A percentile compares a stretch with the other conserved stretches of the same genome.
Conservation (phyloP, 2,888 invertebrate species). For the Pandemis corylana region DNA sequence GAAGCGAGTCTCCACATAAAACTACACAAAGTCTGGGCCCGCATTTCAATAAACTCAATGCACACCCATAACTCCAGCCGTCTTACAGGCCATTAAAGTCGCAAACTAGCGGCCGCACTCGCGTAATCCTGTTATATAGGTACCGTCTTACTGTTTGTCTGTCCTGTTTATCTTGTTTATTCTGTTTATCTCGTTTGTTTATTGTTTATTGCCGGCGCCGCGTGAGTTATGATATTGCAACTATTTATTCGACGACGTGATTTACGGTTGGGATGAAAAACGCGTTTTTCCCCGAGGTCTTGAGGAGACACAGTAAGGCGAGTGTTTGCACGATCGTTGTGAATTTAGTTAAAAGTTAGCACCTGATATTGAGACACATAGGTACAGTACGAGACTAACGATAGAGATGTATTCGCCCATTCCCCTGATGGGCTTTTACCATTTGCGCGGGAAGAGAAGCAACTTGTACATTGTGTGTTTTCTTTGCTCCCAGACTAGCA, state of each 20-base stretch:
- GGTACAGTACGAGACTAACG: no score
- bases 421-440: no score
- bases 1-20: neutral
- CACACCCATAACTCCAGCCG: neutral
- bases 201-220: slow-evolving; percentile 6
- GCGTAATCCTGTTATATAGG: slow-evolving; percentile 11
- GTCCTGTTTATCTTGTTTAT: slow-evolving; percentile 18
- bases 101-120: slow-evolving; percentile 6
- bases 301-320: neutral
- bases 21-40: neutral
- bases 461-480: no score
- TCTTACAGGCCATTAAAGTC: slow-evolving; percentile 23
- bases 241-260: slow-evolving; percentile 7
- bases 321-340: neutral
- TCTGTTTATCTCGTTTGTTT: slow-evolving; percentile 23
- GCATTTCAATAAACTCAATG: slow-evolving; percentile 11
- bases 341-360: no score
- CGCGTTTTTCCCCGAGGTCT: neutral
- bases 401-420: no score
- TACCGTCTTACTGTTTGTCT: slow-evolving; percentile 34
- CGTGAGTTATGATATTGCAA: slow-evolving; percentile 10
- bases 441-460: no score
- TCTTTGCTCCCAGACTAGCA: no score
- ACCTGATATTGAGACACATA: no score
- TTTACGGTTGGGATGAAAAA: slow-evolving; percentile 2